Percentiles rank a stretch among this genome's conserved stretches.
phyloP scores from a whole-genome alignment of 2,888 invertebrate genomes.

The Latrodectus elegans region DNA sequence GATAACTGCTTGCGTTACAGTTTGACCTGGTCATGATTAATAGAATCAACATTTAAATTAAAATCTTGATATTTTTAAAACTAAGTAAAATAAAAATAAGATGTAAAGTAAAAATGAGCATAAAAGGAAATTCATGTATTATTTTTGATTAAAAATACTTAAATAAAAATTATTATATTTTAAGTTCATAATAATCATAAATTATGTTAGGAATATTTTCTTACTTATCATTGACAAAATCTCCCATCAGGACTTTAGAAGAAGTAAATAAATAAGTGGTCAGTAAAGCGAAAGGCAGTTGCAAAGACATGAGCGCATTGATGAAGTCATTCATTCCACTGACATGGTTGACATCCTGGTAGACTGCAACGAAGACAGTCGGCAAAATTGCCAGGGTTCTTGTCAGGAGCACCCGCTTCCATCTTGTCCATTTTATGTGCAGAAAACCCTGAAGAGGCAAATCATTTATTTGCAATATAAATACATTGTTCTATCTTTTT shows the following conservation, averaged over 20 bases:
- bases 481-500: background rate
- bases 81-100: too few relatives aligned
- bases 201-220: conserved; percentile 72
- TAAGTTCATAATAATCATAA: background rate
- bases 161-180: background rate
- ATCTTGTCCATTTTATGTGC: conserved; percentile 87
- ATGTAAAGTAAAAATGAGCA: too few relatives aligned
- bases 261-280: conserved; percentile 91
- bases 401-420: conserved; percentile 90
- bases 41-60: too few relatives aligned
- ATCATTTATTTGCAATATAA: too few relatives aligned
- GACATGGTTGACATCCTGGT: conserved; percentile 79
- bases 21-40: too few relatives aligned
- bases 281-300: conserved; percentile 89
- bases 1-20: too few relatives aligned
- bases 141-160: background rate
- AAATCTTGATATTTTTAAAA: too few relatives aligned
- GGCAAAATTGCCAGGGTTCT: conserved; percentile 86
- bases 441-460: conserved; percentile 81
- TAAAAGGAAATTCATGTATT: too few relatives aligned
- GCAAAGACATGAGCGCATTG: conserved; percentile 91
- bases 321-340: conserved; percentile 88
- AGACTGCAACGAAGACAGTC: conserved; percentile 77
- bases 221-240: conserved; percentile 87
- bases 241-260: conserved; percentile 85